A percentile compares a stretch with the other conserved stretches of the same genome.
Evolutionary conservation across 2,888 invertebrate species (phyloP).

Genomic region (Drosophila meridiana): DNA sequence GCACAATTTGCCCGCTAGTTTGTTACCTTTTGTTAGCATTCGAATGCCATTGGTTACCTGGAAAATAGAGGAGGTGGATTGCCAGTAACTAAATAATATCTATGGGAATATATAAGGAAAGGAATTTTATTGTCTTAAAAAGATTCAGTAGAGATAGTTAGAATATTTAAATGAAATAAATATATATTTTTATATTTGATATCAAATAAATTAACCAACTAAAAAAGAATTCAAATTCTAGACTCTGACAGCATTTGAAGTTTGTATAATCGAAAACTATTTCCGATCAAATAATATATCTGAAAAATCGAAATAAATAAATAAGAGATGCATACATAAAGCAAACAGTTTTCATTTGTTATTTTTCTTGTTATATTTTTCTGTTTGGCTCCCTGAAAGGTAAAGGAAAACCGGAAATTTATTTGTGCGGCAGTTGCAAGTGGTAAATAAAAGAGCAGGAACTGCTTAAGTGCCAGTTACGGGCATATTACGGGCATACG

Average conservation of each 20-base stretch:
- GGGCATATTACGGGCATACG: too few species aligned
- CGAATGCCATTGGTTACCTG: background rate
- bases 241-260: background rate
- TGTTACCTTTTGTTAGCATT: constrained; percentile 31
- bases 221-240: too few species aligned
- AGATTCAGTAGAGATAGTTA: too few species aligned
- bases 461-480: constrained; percentile 64
- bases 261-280: background rate
- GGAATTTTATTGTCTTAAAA: background rate
- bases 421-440: constrained; percentile 41
- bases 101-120: too few species aligned
- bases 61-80: background rate
- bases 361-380: background rate
- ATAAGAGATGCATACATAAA: background rate
- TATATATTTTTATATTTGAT: too few species aligned
- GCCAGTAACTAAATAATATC: too few species aligned
- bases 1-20: constrained; percentile 27
- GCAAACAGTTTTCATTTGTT: background rate
- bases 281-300: background rate
- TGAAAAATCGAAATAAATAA: background rate
- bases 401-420: constrained; percentile 41
- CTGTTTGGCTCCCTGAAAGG: background rate
- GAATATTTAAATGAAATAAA: too few species aligned
- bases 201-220: background rate
- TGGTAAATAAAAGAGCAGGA: constrained; percentile 53